phyloP scores from a whole-genome alignment of 2,888 invertebrate species.

The Drosophila kambysellisi region DNA sequence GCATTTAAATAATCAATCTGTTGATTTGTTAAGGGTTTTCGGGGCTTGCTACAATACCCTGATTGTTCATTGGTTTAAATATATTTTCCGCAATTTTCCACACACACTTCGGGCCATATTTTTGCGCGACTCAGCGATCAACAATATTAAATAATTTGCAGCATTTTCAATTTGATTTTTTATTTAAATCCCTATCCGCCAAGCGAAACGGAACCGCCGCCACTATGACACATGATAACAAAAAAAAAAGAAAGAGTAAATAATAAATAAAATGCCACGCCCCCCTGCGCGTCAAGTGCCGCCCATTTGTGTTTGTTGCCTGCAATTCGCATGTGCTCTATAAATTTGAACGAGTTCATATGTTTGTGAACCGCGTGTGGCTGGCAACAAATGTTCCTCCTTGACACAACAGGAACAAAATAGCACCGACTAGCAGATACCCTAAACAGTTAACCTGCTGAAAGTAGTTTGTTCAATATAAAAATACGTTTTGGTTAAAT shows the following conservation, averaged over 20 bases:
- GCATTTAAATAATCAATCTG: neutral
- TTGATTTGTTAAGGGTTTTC: too few relatives aligned
- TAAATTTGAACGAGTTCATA: slow-evolving; percentile 65
- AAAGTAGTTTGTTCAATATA: too few relatives aligned
- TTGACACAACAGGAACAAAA: slow-evolving; percentile 13
- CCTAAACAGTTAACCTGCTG: neutral
- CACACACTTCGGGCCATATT: neutral
- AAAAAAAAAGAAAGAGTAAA: neutral
- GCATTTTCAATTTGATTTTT: slow-evolving; percentile 48
- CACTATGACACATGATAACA: neutral
- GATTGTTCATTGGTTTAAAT: slow-evolving; percentile 15
- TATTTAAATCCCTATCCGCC: slow-evolving; percentile 23
- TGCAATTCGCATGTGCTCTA: slow-evolving; percentile 58
- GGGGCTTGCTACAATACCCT: neutral
- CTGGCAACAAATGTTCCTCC: slow-evolving; percentile 4
- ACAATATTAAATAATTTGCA: slow-evolving; percentile 33
- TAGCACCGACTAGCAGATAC: neutral
- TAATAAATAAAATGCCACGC: slow-evolving; percentile 7
- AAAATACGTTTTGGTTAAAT: too few relatives aligned
- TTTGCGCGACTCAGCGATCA: neutral
- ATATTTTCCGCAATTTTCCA: slow-evolving; percentile 7
- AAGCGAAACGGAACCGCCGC: slow-evolving; percentile 17
- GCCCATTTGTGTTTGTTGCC: slow-evolving; percentile 31
- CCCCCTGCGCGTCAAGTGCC: slow-evolving; percentile 10
- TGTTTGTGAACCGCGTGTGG: slow-evolving; percentile 59